A percentile compares a stretch with the other conserved stretches of the same genome.
phyloP scores from a whole-genome alignment of 2,888 invertebrate species.

The Spicauda simplicius region DNA sequence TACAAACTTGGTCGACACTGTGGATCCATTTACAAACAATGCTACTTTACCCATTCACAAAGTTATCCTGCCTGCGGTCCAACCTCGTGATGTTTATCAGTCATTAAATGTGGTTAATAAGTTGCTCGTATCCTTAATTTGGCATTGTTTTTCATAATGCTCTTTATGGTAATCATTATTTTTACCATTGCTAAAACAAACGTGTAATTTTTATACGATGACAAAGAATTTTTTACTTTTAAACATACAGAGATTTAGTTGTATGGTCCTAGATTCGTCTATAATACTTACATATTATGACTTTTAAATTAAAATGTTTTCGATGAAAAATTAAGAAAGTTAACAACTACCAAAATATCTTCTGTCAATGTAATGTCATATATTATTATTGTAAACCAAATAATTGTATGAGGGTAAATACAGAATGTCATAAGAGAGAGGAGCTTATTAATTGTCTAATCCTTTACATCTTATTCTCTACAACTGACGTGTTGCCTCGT shows the following conservation, averaged over 20 bases:
- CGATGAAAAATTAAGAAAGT: too few relatives aligned
- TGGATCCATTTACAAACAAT: slow-evolving; percentile 18
- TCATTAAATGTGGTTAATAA: slow-evolving; percentile 11
- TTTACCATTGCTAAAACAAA: not conserved
- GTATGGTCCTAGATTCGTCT: too few relatives aligned
- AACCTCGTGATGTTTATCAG: slow-evolving; percentile 15
- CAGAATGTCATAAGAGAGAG: too few relatives aligned
- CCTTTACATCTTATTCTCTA: not conserved
- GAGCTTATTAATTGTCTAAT: not conserved
- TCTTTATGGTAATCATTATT: not conserved
- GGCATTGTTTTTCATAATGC: slow-evolving; percentile 1
- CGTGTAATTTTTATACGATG: not conserved
- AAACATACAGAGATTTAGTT: too few relatives aligned
- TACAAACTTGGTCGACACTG: slow-evolving; percentile 9
- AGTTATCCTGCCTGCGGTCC: slow-evolving; percentile 6
- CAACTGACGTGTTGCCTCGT: not conserved
- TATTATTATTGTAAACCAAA: too few relatives aligned
- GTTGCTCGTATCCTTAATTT: slow-evolving; percentile 11
- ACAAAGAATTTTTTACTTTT: not conserved
- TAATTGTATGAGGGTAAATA: too few relatives aligned
- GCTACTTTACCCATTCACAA: slow-evolving; percentile 17
- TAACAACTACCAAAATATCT: too few relatives aligned
- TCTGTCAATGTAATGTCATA: too few relatives aligned
- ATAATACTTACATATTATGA: too few relatives aligned
- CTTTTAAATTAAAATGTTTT: too few relatives aligned